Percentiles rank a stretch among this genome's conserved stretches.
Evolutionary conservation across 2,797 vertebrate species (phyloP).

Genomic region (Chanos chanos): DNA sequence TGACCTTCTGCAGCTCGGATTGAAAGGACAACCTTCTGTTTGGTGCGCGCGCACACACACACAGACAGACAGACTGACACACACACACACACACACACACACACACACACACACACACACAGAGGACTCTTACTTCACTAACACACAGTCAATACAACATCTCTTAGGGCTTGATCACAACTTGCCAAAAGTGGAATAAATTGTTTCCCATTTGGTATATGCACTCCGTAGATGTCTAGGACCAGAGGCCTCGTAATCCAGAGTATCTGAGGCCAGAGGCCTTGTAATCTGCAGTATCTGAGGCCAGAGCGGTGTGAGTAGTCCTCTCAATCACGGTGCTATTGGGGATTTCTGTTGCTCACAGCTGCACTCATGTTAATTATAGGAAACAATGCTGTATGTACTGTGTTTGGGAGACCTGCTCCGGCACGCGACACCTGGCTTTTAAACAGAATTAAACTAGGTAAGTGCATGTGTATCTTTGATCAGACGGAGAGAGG

Average conservation of each 20-base stretch:
- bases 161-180: too few species aligned
- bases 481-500: slow-evolving; percentile 35
- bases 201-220: too few species aligned
- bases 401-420: slow-evolving; percentile 26
- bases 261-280: too few species aligned
- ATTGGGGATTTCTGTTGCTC: slow-evolving; percentile 20
- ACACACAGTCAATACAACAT: too few species aligned
- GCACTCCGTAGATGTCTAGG: too few species aligned
- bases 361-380: slow-evolving; percentile 4
- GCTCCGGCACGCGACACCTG: slow-evolving; percentile 34
- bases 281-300: not conserved
- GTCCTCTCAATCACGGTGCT: not conserved
- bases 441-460: slow-evolving; percentile 28
- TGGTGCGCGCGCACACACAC: slow-evolving; percentile 5
- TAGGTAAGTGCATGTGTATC: slow-evolving; percentile 25
- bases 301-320: not conserved
- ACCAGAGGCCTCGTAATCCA: too few species aligned
- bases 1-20: slow-evolving; percentile 33
- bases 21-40: slow-evolving; percentile 36
- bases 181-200: too few species aligned
- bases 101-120: not conserved
- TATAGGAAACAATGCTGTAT: slow-evolving; percentile 33
- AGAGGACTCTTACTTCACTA: too few species aligned
- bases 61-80: slow-evolving; percentile 31
- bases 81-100: not conserved